Base-by-base conservation (phyloP, 2,113 vertebrate species). In the Rhineura floridana region DNA sequence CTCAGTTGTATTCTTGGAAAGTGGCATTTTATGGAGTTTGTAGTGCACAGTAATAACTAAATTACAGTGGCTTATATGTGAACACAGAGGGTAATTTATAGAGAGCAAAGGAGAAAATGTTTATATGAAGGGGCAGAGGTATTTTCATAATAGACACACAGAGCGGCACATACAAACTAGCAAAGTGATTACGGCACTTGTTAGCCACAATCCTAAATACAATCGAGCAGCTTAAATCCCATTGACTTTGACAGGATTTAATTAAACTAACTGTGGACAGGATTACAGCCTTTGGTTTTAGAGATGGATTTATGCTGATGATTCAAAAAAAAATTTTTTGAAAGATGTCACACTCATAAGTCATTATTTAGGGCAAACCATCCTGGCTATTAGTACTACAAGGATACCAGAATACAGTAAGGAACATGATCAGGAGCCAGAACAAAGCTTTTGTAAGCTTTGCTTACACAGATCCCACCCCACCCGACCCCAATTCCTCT, bases 1-100 rank as follows among this genome's bases (percentile, higher is more conserved):
- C 96, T 97, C 95, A 36, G 95, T 95, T 97, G 96, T 96, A 95
- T 96, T 97, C 97, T 96, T 96, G 96, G 96, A 97, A 96, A 97
- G 96, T 96, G 96, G 95, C 94, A 95, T 97, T 97, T 97, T 97
- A 97, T 96, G 95, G 95, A 94, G 92, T 93, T 92, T 87, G 93
- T 94, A 93, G 91, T 91, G 95, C 94, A 93, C 94, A 96, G 96
- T 97, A 97, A 97, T 97, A 97, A 96, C 95, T 95, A 96, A 96
- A 97, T 96, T 97, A 95, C 93, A 92, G 89, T 92, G 88, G 95
- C 92, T 96, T 96, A 87, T 95, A 93, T 93, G 82, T 93, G 86
- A 89, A 92, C 91, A 91, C 83, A 93, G 92, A 95, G 94, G 75
- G 90, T 81, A 91, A 95, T 96, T 94, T 95, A 95, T 91, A 89